Conservation (phyloP, 2,797 vertebrate genomes). For the Phrynocephalus guinanensis region DNA sequence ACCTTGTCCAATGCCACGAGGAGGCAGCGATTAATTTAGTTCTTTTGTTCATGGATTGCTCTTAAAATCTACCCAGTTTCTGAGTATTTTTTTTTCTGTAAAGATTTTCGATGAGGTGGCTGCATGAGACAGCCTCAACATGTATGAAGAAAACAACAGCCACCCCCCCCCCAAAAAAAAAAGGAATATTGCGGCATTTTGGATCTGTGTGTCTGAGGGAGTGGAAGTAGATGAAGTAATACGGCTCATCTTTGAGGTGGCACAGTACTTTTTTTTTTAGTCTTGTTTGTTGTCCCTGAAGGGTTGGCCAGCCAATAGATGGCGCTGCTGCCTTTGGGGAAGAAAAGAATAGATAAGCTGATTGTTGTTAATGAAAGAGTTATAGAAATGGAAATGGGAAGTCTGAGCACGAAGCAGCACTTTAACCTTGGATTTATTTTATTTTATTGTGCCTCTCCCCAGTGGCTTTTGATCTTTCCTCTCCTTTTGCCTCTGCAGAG, state of each 20-base stretch:
- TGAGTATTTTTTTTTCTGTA: neutral
- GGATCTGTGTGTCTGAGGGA: neutral
- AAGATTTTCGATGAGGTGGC: too few relatives aligned
- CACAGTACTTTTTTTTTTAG: too few relatives aligned
- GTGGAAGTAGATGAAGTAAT: too few relatives aligned
- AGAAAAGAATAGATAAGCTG: neutral
- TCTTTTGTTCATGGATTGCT: neutral
- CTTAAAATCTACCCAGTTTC: neutral
- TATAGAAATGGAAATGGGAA: neutral
- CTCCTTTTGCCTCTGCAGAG: neutral
- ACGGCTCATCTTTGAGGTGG: too few relatives aligned
- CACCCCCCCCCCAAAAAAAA: too few relatives aligned
- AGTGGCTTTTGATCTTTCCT: neutral
- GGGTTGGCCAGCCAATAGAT: neutral
- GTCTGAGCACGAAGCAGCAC: neutral
- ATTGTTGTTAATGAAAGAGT: neutral
- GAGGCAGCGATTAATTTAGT: neutral
- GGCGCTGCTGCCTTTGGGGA: slow-evolving; percentile 6
- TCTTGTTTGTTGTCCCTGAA: too few relatives aligned
- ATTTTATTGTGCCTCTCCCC: slow-evolving; percentile 1
- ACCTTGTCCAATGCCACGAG: neutral
- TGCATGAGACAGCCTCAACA: too few relatives aligned
- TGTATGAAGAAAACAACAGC: too few relatives aligned
- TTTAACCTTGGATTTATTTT: slow-evolving; percentile 22
- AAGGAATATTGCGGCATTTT: too few relatives aligned